Percentiles rank a stretch among this genome's conserved stretches.
Conservation (phyloP, 2,113 vertebrate species). For the Colistium nudipinnis region DNA sequence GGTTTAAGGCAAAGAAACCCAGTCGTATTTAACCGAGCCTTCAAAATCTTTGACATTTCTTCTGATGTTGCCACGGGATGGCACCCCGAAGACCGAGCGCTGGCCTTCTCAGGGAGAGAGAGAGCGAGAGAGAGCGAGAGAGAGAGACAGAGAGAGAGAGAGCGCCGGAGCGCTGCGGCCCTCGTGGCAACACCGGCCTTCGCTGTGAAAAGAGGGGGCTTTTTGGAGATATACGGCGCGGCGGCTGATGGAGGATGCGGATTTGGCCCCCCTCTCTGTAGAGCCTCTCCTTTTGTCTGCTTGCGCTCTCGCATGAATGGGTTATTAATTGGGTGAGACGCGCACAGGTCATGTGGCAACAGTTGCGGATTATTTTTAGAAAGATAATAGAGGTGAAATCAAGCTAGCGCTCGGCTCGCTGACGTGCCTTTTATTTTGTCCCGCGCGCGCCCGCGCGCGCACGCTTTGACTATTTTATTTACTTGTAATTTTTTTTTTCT, state of each 20-base stretch:
- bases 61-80: conserved; percentile 82
- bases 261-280: conserved; percentile 41
- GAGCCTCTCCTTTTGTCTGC: conserved; percentile 51
- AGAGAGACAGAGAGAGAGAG: conserved; percentile 49
- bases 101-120: conserved; percentile 69
- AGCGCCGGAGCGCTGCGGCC: conserved; percentile 55
- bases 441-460: no score
- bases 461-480: conserved; percentile 10
- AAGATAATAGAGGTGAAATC: conserved; percentile 22
- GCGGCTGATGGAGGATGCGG: conserved; percentile 51
- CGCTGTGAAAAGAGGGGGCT: conserved; percentile 68
- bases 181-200: conserved; percentile 58
- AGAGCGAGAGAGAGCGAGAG: conserved; percentile 51
- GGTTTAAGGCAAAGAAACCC: conserved; percentile 81
- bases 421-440: neutral
- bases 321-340: conserved; percentile 57
- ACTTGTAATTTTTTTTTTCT: neutral
- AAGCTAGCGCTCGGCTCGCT: conserved; percentile 21
- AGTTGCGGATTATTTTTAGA: conserved; percentile 40
- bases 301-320: conserved; percentile 41
- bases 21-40: conserved; percentile 82
- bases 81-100: conserved; percentile 77
- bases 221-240: conserved; percentile 59
- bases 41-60: conserved; percentile 85
- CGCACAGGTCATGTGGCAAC: conserved; percentile 30